Evolutionary conservation across 2,113 vertebrate genomes (phyloP).

Genomic region (Gobio gobio): DNA sequence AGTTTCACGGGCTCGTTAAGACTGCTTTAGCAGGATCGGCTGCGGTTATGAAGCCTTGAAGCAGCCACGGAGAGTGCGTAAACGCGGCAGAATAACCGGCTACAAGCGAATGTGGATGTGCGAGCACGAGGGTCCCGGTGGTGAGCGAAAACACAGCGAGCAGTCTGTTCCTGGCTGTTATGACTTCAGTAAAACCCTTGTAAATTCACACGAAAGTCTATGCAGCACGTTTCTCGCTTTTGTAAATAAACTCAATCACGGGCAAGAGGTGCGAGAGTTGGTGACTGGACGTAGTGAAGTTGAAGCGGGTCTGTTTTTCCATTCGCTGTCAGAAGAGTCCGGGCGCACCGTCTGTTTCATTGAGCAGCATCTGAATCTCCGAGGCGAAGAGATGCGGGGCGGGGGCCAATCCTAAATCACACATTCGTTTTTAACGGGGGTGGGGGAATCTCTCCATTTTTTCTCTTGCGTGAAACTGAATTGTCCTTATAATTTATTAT

Average conservation of each 20-base stretch:
- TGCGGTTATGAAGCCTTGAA: constrained; percentile 1
- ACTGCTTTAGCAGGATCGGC: constrained; percentile 32
- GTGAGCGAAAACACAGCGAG: constrained; percentile 24
- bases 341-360: constrained; percentile 78
- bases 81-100: not conserved
- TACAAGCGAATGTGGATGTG: not conserved
- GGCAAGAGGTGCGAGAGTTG: constrained; percentile 65
- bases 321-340: constrained; percentile 83
- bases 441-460: constrained; percentile 69
- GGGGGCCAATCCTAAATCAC: constrained; percentile 70
- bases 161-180: not conserved
- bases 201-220: constrained; percentile 9
- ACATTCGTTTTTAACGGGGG: constrained; percentile 64
- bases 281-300: constrained; percentile 76
- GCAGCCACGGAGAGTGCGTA: not conserved
- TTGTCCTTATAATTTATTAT: constrained; percentile 64
- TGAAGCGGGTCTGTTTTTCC: constrained; percentile 67
- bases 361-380: constrained; percentile 83
- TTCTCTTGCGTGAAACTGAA: constrained; percentile 70
- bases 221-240: not conserved
- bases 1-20: constrained; percentile 49
- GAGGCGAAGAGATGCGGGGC: constrained; percentile 71
- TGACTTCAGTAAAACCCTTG: constrained; percentile 15
- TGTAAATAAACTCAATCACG: not conserved
- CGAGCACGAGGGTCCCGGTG: constrained; percentile 19